A percentile compares a stretch with the other conserved stretches of the same genome.
phyloP scores from a whole-genome alignment of 2,888 invertebrate genomes.

The Pyrgus malvae region DNA sequence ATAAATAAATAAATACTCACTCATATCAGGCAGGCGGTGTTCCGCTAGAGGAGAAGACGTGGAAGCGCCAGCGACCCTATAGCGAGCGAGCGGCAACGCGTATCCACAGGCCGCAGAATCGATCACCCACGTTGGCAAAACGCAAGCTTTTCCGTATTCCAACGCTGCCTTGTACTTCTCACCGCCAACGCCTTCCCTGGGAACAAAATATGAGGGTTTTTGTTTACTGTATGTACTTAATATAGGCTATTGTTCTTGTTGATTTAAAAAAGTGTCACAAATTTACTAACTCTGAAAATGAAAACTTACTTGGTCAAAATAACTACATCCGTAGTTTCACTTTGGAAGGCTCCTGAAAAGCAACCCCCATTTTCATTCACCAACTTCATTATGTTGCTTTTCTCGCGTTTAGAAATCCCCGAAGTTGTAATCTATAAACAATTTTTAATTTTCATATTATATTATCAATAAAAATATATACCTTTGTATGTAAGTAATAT shows the following conservation, averaged over 20 bases:
- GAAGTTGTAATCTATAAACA: constrained; percentile 88
- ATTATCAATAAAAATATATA: no score
- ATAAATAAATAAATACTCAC: constrained; percentile 58
- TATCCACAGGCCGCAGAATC: constrained; percentile 89
- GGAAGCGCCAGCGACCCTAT: constrained; percentile 81
- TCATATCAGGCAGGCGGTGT: constrained; percentile 70
- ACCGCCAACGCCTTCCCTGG: constrained; percentile 84
- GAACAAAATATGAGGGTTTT: neutral
- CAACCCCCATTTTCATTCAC: constrained; percentile 88
- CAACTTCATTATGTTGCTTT: constrained; percentile 83
- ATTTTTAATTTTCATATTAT: no score
- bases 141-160: constrained; percentile 83
- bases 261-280: no score
- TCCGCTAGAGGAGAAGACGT: constrained; percentile 87
- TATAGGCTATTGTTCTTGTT: no score
- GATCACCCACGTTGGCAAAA: constrained; percentile 89
- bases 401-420: constrained; percentile 84
- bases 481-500: no score
- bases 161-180: constrained; percentile 86
- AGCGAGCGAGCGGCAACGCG: constrained; percentile 83
- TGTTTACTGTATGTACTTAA: neutral
- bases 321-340: constrained; percentile 79
- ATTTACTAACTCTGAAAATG: no score
- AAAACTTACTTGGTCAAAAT: constrained; percentile 78
- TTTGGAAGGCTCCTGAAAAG: constrained; percentile 77